phyloP scores from a whole-genome alignment of 2,797 vertebrate species.

The Rhabdophis nuchalis region DNA sequence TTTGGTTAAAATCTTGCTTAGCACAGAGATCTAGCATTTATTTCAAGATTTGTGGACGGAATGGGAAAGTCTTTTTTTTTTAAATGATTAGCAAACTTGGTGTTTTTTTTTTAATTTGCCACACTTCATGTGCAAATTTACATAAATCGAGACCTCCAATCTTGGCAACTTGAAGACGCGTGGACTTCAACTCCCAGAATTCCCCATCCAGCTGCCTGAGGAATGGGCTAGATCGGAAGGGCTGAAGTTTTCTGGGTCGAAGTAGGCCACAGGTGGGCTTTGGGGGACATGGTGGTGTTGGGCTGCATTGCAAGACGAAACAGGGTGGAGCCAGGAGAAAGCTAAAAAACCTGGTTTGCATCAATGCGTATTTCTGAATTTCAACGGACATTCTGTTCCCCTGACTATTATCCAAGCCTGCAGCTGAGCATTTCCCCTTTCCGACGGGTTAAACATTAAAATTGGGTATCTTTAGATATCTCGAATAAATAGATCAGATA shows the following conservation, averaged over 20 bases:
- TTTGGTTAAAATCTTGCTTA: not conserved
- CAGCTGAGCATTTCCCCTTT: not conserved
- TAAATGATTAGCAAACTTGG: not conserved
- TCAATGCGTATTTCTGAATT: not conserved
- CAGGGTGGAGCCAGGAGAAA: not conserved
- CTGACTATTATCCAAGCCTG: not conserved
- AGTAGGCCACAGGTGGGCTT: not conserved
- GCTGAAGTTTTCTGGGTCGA: not conserved
- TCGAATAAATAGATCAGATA: not conserved
- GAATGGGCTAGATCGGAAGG: not conserved
- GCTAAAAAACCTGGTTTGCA: not conserved
- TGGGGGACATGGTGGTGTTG: not conserved
- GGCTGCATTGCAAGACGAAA: not conserved
- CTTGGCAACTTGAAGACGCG: not conserved
- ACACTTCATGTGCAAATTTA: not conserved
- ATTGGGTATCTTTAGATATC: not conserved
- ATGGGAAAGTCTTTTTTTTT: not conserved
- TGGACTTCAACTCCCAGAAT: not conserved
- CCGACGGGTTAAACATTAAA: not conserved
- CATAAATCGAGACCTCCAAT: not conserved
- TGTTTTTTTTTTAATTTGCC: not conserved
- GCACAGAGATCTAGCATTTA: not conserved
- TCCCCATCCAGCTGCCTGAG: not conserved
- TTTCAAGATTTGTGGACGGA: not conserved
- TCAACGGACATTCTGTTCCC: not conserved